Base-by-base conservation (phyloP, 1,140 invertebrate genomes). In the Drosophila arizonae region DNA sequence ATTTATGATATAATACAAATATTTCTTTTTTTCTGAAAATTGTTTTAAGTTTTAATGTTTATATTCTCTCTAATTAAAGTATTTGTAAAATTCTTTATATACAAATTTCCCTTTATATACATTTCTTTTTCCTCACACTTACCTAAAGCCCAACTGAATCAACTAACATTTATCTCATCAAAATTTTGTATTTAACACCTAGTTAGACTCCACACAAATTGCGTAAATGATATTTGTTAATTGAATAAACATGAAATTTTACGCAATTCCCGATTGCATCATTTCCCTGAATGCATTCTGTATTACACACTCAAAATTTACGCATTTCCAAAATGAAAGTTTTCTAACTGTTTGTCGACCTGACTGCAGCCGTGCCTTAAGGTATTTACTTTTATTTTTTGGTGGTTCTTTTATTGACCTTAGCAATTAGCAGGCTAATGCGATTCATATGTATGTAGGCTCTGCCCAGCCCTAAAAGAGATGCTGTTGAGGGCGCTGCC, bases 361-460 rank as follows among this genome's bases (percentile, higher is more conserved):
- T 21, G 69, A 71, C 55, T 78, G 55, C 41, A 56, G 72, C 46
- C 56, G 51, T n/a, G 54, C 63, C 58, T 50, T 48, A 41, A 51
- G 70, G 21, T 28, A 11, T 48, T 56, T 36, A 46, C 36, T 71
- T 58, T 11, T 17, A 11, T 56, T 50, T 36, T 39, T 39, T 71
- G 54, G 3, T 3, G 10, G 52, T 58, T 72, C 62, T 55, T 62
- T 39, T 77, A 72, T 78, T 75, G 70, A 73, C 71, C 65, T 63
- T 48, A 52, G 10, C 73, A 88, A 79, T 84, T 87, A 76, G 60
- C 84, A 65, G 56, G 67, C 45, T 81, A 76, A 73, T 86, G 82
- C 58, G 76, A 82, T 73, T 77, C 76, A 50, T 66, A 54, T 71
- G 72, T 79, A 71, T 70, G 72, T 79, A 71, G 70, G 68, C 61